Evolutionary conservation across 2,888 invertebrate species (phyloP), one percentile per base, ranked within the genome.

Genomic region (Emesis russula): DNA sequence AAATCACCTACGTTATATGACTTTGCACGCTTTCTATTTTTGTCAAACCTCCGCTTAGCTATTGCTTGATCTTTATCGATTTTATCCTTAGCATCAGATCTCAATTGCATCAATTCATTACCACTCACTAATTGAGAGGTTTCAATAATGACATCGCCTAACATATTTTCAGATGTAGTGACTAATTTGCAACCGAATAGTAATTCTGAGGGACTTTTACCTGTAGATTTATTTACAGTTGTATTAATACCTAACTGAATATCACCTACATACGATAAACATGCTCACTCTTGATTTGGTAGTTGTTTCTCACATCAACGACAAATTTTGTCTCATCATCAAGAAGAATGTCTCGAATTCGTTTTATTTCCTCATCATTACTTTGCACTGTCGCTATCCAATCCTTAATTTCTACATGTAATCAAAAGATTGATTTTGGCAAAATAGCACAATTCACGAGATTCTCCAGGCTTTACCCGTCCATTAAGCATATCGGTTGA

Each of bases 281-380:
- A 0, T 68, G 58, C 0, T 78, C 75, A 71, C 53, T 5, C 87
- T 94, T 94, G 0, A 94, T 0, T 63, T 83, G 76, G 48, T 88
- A 95, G 70, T 95, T 93, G 9, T 89, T 87, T n/a, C 25, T 9
- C 6, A 92, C 68, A 5, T 91, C 92, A 0, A 41, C 81, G 0
- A 85, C 58, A 2, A 84, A 31, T 11, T 81, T 33, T 3, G 81
- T 74, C 5, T 86, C 25, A 0, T 86, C 66, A 48, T 94, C 85
- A 0, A 4, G 25, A 2, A 81, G 36, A n/a, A 81, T 81, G 3
- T 81, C 81, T 15, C 66, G 91, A 3, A 92, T 87, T 0, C 78
- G 31, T 38, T 33, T 81, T 13, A 95, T 93, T 89, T 41, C 80
- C 3, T 70, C 80, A 53, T 85, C 80, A 25, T 38, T 13, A 63